Evolutionary conservation across 2,113 vertebrate genomes (phyloP).

Genomic region (Tauraco erythrolophus): DNA sequence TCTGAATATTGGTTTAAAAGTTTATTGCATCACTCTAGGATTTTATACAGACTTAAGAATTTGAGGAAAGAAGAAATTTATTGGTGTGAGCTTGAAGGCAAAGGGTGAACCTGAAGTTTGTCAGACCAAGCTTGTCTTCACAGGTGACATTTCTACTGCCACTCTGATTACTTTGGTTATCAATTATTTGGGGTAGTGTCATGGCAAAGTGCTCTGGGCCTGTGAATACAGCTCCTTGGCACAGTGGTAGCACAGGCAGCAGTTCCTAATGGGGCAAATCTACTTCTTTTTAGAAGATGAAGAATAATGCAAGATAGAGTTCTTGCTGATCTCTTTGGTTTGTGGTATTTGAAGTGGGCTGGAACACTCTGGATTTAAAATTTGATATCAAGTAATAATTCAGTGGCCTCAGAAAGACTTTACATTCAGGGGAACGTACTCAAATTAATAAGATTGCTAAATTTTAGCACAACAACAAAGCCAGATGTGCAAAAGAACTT

Average conservation of each 20-base stretch:
- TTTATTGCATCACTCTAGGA: background rate
- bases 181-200: accelerated
- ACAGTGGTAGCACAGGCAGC: accelerated
- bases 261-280: background rate
- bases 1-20: background rate
- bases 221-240: background rate
- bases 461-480: background rate
- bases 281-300: too few species aligned
- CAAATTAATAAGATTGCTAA: background rate
- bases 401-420: background rate
- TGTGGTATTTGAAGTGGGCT: background rate
- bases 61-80: background rate
- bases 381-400: too few species aligned
- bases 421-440: background rate
- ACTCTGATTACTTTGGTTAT: accelerated
- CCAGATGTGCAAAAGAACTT: background rate
- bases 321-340: background rate
- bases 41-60: background rate
- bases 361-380: background rate
- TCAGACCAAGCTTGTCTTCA: background rate
- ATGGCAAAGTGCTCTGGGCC: background rate
- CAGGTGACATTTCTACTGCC: background rate
- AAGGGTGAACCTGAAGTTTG: background rate
- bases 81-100: background rate
- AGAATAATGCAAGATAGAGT: accelerated